Conservation (phyloP, 2,888 invertebrate species). For the Chironomus riparius region DNA sequence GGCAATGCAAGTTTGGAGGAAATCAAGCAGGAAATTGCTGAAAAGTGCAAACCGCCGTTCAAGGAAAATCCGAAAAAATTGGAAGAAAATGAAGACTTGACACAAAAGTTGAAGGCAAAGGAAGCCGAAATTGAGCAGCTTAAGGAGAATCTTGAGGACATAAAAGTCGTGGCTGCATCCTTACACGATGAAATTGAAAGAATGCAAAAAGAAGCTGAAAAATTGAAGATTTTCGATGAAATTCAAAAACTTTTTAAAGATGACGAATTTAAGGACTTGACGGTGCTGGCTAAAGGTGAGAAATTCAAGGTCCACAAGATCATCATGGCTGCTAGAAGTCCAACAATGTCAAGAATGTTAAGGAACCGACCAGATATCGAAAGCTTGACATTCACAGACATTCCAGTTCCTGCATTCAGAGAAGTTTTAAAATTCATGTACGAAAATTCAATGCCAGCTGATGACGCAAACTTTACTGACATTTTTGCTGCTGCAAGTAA, state of each 20-base stretch:
- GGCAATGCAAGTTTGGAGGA: neutral
- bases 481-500: neutral
- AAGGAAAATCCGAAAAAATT: neutral
- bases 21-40: neutral
- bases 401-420: neutral
- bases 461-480: neutral
- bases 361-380: neutral
- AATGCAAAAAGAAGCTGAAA: neutral
- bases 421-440: neutral
- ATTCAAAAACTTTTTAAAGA: neutral
- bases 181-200: neutral
- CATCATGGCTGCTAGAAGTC: neutral
- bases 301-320: neutral
- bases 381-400: neutral
- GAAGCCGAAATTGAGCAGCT: neutral
- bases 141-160: neutral
- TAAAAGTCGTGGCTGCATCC: neutral
- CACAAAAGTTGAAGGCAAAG: neutral
- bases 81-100: neutral
- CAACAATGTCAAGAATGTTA: neutral
- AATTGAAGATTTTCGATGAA: neutral
- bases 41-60: neutral
- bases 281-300: neutral
- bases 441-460: neutral
- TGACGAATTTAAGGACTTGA: neutral